Conservation (phyloP, 30 jellyfish, hydroid and myxozoan genomes). For the Pelagia noctiluca region DNA sequence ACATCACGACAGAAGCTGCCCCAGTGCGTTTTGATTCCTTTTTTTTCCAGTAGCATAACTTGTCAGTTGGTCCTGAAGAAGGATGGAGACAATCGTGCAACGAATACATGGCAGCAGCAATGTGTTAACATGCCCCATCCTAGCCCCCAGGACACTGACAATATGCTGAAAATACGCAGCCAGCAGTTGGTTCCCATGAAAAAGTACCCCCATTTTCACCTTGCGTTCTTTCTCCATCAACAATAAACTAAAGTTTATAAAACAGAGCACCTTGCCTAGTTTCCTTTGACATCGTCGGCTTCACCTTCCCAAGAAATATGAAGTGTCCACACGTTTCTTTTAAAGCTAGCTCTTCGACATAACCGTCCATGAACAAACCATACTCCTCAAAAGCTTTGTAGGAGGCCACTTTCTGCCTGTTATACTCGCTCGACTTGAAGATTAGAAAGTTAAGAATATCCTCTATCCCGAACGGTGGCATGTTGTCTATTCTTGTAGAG, state of each 20-base stretch:
- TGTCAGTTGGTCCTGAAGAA: constrained; percentile 23
- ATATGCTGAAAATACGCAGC: constrained; percentile 26
- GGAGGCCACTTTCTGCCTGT: constrained; percentile 35
- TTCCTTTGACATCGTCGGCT: constrained; percentile 17
- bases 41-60: constrained; percentile 39
- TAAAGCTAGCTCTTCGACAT: constrained; percentile 23
- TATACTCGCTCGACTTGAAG: constrained; percentile 17
- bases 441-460: constrained; percentile 16
- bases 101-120: constrained; percentile 35
- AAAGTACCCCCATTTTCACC: not conserved
- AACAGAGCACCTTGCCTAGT: constrained; percentile 4
- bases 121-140: constrained; percentile 35
- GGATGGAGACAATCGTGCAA: constrained; percentile 20
- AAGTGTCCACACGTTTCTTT: not conserved
- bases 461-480: constrained; percentile 42
- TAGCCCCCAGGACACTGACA: constrained; percentile 38
- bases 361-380: constrained; percentile 33
- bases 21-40: not conserved
- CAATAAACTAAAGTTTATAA: not conserved
- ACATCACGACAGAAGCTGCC: constrained; percentile 8
- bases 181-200: constrained; percentile 31
- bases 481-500: not conserved
- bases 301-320: constrained; percentile 16
- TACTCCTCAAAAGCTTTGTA: constrained; percentile 37
- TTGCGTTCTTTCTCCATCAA: not conserved